phyloP scores from a whole-genome alignment of 2,113 vertebrate genomes.

The Spea multiplicata region DNA sequence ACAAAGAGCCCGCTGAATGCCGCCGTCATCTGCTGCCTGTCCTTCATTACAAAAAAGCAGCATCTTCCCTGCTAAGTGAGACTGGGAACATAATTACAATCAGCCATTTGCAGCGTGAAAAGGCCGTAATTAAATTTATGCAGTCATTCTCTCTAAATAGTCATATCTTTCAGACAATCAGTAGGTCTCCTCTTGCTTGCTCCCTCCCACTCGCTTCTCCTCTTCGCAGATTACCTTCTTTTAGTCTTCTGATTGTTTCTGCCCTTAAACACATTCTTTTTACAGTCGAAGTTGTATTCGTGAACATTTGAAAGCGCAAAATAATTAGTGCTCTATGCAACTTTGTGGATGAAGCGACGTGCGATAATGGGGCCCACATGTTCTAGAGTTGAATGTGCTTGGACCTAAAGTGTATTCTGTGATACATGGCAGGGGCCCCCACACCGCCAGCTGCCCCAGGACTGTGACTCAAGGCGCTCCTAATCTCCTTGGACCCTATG shows the following conservation, averaged over 20 bases:
- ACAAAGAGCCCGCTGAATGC: slow-evolving; percentile 79
- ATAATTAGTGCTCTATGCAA: background rate
- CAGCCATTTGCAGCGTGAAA: slow-evolving; percentile 93
- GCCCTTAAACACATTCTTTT: background rate
- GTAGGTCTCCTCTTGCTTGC: slow-evolving; percentile 60
- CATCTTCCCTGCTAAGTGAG: slow-evolving; percentile 76
- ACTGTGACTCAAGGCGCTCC: too few relatives aligned
- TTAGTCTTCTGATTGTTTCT: slow-evolving; percentile 11
- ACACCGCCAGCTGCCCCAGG: too few relatives aligned
- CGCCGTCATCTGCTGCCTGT: slow-evolving; percentile 96
- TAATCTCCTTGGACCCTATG: too few relatives aligned
- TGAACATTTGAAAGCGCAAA: background rate
- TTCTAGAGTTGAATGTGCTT: too few relatives aligned
- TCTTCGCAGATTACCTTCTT: slow-evolving; percentile 26
- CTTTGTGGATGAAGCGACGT: too few relatives aligned
- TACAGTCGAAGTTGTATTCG: background rate
- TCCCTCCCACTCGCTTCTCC: slow-evolving; percentile 53
- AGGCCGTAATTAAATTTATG: slow-evolving; percentile 99
- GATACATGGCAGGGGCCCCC: too few relatives aligned
- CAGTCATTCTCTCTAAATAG: slow-evolving; percentile 99
- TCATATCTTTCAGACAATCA: slow-evolving; percentile 89
- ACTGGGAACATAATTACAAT: slow-evolving; percentile 83
- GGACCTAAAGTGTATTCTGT: too few relatives aligned
- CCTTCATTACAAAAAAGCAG: slow-evolving; percentile 76
- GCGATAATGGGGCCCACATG: too few relatives aligned